These are phyloP conservation scores for Uria aalge DNA, from an alignment of 2,113 vertebrate species.

Conservation along the genomic window DNA sequence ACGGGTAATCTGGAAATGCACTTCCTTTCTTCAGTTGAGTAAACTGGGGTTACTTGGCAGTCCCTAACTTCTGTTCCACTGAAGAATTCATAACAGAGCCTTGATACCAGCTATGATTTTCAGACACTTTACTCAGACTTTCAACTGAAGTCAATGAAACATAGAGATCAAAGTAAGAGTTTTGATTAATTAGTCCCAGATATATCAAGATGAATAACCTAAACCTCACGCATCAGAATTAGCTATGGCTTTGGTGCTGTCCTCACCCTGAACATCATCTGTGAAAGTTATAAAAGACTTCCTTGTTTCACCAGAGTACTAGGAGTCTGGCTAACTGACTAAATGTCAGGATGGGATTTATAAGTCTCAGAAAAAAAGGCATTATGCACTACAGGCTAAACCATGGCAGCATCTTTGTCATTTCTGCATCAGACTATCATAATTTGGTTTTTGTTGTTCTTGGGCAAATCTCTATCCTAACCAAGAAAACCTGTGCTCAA, in stretches of 20 bases:
- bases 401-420: background rate
- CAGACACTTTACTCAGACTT: background rate
- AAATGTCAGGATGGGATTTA: background rate
- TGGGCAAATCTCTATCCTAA: background rate
- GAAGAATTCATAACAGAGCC: background rate
- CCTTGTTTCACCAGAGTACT: background rate
- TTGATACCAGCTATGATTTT: background rate
- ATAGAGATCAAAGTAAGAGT: background rate
- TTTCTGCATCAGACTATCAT: background rate
- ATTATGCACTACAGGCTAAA: background rate
- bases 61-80: background rate
- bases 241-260: background rate
- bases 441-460: background rate
- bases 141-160: background rate
- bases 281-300: background rate
- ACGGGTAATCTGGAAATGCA: background rate
- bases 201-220: background rate
- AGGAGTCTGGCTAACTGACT: background rate
- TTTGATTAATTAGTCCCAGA: slow-evolving; percentile 24
- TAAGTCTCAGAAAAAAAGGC: background rate
- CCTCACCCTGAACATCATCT: background rate
- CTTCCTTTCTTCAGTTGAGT: background rate
- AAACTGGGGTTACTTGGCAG: background rate
- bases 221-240: background rate
- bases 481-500: background rate